Percentiles rank a stretch among this genome's conserved stretches.
These are phyloP conservation scores for Ataeniobius toweri DNA, from an alignment of 2,797 vertebrate genomes.

Conservation along the genomic window DNA sequence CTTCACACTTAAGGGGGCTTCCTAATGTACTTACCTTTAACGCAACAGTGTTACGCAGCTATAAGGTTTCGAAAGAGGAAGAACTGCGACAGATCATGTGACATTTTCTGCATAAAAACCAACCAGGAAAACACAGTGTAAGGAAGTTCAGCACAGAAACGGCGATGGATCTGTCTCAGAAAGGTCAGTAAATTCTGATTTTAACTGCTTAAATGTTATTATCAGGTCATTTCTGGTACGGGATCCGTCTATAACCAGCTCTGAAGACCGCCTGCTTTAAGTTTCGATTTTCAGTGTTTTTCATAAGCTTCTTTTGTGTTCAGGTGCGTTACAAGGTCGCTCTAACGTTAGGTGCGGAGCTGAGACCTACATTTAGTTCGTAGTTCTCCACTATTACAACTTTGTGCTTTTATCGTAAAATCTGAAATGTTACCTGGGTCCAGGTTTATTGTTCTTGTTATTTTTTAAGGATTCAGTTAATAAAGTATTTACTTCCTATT, in stretches of 20 bases:
- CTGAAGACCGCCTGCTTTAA: background rate
- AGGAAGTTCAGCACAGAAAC: background rate
- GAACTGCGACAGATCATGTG: constrained; percentile 34
- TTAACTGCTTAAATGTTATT: background rate
- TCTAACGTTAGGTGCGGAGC: background rate
- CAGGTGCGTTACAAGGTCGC: background rate
- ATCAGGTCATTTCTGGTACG: background rate
- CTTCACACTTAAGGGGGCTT: too few relatives aligned
- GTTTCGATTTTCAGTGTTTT: constrained; percentile 40
- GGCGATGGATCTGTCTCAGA: constrained; percentile 20
- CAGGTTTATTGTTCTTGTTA: background rate
- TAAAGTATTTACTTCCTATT: background rate
- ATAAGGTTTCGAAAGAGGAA: constrained; percentile 35
- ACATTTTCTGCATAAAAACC: background rate
- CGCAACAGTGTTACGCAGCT: background rate
- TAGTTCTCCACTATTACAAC: background rate
- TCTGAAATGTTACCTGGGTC: background rate
- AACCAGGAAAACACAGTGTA: constrained; percentile 13
- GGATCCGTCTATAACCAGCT: background rate
- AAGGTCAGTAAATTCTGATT: constrained; percentile 17
- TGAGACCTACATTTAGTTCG: background rate
- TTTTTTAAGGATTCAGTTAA: background rate
- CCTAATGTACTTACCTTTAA: background rate
- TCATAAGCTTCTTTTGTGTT: background rate
- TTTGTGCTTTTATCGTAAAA: background rate